Percentiles rank a stretch among this genome's conserved stretches.
These are phyloP conservation scores for Clarias fuscus DNA, from an alignment of 2,797 vertebrate species.

Conservation along the genomic window DNA sequence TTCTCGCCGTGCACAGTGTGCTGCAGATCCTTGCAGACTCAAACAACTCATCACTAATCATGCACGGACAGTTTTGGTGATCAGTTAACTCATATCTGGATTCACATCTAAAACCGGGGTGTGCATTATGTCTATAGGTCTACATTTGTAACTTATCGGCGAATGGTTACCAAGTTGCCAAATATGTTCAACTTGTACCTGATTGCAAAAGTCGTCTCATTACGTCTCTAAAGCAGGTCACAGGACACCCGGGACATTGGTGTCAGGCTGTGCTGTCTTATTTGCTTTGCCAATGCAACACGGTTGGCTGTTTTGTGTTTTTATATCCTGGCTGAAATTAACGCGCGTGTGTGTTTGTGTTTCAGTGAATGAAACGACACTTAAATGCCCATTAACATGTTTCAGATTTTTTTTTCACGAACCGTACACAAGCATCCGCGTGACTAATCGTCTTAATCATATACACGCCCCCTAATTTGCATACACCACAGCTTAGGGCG, in stretches of 20 bases:
- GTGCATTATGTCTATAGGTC: background rate
- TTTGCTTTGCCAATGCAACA: background rate
- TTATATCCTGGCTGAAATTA: background rate
- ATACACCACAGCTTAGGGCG: slow-evolving; percentile 46
- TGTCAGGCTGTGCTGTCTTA: too few relatives aligned
- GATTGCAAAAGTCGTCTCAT: background rate
- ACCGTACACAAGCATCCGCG: background rate
- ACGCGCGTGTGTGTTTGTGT: background rate
- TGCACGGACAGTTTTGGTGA: background rate
- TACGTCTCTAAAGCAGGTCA: background rate
- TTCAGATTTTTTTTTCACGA: background rate
- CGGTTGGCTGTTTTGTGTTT: too few relatives aligned
- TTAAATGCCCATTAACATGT: background rate
- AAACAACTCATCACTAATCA: background rate
- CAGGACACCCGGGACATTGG: background rate
- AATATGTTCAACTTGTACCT: background rate
- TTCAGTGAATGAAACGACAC: background rate
- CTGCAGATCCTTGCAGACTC: background rate
- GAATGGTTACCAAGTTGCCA: background rate
- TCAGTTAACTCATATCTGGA: background rate
- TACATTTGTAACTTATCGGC: background rate
- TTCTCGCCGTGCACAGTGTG: background rate
- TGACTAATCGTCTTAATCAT: background rate
- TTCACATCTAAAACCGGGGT: background rate
- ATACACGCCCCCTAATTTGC: slow-evolving; percentile 36